Base-by-base conservation (phyloP, 2,888 invertebrate species). In the Nasonovia ribisnigri region DNA sequence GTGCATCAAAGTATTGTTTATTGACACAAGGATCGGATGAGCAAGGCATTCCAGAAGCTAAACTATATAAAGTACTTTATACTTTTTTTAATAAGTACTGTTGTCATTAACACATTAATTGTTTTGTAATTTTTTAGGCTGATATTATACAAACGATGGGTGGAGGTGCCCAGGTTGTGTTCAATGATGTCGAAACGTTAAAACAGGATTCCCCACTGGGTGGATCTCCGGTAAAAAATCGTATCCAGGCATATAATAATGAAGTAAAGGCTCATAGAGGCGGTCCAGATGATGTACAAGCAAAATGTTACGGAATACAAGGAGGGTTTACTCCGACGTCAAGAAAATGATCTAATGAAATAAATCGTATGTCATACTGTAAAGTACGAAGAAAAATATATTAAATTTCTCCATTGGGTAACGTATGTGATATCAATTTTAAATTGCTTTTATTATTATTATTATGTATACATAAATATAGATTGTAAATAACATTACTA, bases 81-180 rank as follows among this genome's bases (percentile, higher is more conserved):
- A 91, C 77, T 29, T 11, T 24, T 77, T 67, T 51, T 11, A 48
- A 67, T 60, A n/a, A 16, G 13, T 36, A 77, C 11, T 4, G 0
- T 36, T 29, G 4, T 26, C n/a, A 36, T 77, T 8, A 24, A 6
- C 36, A 67, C 2, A 46, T 67, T 48, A 43, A 89, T 89, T 60
- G 1, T 43, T 89, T 43, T 89, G 42, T 86, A 92, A 94, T 87
- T 94, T n/a, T 92, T 87, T 95, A 98, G 97, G 99, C 98, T 29
- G 98, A 99, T 95, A 98, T 99, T 6, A 97, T 99, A 4, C 98
- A 98, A 0, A 99, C 99, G 0, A 97, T 97, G 94, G 98, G 98
- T 3, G 99, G 99, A 0, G 99, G 99, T 0, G 98, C 99, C 0
- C 99, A 99, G 95, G 98, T 99, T 0, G 97, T 99, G 51, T 99